Evolutionary conservation across 1,140 invertebrate genomes (phyloP).

Genomic region (Magallana gigas): DNA sequence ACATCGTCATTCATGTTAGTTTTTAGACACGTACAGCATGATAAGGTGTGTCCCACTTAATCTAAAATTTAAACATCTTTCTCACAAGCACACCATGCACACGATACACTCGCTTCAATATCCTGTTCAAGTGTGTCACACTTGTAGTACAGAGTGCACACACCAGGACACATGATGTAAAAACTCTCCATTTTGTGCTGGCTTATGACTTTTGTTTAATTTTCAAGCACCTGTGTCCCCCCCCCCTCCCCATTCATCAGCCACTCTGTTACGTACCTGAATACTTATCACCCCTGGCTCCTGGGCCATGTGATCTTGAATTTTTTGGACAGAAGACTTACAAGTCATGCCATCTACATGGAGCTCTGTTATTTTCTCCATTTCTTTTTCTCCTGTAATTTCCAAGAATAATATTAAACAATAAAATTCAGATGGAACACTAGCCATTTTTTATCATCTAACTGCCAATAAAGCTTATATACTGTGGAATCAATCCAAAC

Average conservation of each 20-base stretch:
- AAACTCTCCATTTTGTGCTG: too few species aligned
- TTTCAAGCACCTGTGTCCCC: too few species aligned
- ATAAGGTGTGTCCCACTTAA: constrained; percentile 12
- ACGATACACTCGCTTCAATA: neutral
- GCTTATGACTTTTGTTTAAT: too few species aligned
- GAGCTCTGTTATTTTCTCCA: constrained; percentile 49
- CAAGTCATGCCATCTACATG: constrained; percentile 78
- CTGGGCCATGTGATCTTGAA: constrained; percentile 65
- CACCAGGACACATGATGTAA: constrained; percentile 54
- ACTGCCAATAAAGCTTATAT: too few species aligned
- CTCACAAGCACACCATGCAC: constrained; percentile 8
- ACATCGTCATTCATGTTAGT: too few species aligned
- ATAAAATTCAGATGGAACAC: neutral
- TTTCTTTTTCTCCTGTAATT: neutral
- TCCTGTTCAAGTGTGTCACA: neutral
- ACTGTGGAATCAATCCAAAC: too few species aligned
- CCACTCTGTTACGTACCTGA: constrained; percentile 53
- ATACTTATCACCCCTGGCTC: constrained; percentile 67
- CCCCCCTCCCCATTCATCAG: too few species aligned
- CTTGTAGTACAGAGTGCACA: neutral
- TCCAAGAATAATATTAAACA: neutral
- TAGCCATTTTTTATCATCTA: too few species aligned
- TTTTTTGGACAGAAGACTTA: constrained; percentile 77
- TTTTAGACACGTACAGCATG: neutral
- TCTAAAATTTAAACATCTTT: neutral